These are phyloP conservation scores for Ceratina japonica DNA, from an alignment of 1,140 invertebrate species.

Conservation along the genomic window DNA sequence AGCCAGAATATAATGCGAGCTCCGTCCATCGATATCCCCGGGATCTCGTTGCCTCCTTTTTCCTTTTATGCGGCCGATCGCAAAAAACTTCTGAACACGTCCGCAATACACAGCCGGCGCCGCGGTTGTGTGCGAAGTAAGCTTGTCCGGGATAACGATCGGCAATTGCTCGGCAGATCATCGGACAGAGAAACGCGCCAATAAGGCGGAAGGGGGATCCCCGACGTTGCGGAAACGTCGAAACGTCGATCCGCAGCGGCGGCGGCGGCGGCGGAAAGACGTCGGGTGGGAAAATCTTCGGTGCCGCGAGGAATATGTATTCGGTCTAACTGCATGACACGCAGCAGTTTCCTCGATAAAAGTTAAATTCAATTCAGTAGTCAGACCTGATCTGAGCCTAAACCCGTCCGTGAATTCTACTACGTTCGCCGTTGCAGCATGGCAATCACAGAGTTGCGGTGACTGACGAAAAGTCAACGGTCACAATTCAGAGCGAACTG, in stretches of 20 bases:
- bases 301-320: conserved; percentile 35
- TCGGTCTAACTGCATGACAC: not conserved
- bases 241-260: conserved; percentile 5
- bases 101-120: not conserved
- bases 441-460: conserved; percentile 51
- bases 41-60: not conserved
- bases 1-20: not conserved
- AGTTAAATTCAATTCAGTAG: conserved; percentile 53
- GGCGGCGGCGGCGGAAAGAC: conserved; percentile 2
- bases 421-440: conserved; percentile 17
- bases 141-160: conserved; percentile 6
- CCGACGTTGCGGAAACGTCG: conserved; percentile 53
- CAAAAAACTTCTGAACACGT: not conserved
- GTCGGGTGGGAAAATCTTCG: conserved; percentile 22
- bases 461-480: conserved; percentile 49
- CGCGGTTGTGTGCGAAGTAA: not conserved
- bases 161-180: conserved; percentile 27
- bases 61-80: not conserved
- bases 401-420: conserved; percentile 34
- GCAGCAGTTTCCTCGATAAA: conserved; percentile 48
- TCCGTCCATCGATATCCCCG: not conserved
- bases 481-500: conserved; percentile 37
- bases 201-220: conserved; percentile 48
- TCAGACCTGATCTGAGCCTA: conserved; percentile 33
- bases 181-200: conserved; percentile 29